These are phyloP conservation scores for Brachypterus glaber DNA, from an alignment of 2,888 invertebrate genomes.

Conservation along the genomic window DNA sequence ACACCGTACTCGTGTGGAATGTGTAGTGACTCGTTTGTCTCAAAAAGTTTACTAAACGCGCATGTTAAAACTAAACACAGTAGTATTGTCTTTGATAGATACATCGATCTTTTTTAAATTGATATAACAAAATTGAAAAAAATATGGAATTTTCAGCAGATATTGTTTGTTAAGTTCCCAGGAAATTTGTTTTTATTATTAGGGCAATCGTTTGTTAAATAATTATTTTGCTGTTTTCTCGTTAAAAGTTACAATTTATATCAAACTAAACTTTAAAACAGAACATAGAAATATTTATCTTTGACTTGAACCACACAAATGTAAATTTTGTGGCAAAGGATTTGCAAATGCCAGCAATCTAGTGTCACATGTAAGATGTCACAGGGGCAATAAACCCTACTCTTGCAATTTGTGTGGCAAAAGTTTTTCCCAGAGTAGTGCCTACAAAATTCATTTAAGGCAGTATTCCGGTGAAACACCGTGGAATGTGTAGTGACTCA, in stretches of 20 bases:
- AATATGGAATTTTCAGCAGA: too few relatives aligned
- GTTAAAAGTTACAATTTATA: too few relatives aligned
- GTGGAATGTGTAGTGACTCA: conserved; percentile 24
- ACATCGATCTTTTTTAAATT: too few relatives aligned
- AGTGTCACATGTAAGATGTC: conserved; percentile 43
- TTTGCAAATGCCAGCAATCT: conserved; percentile 26
- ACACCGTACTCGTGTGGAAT: conserved; percentile 41
- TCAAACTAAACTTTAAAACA: too few relatives aligned
- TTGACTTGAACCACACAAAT: conserved; percentile 36
- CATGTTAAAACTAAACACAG: conserved; percentile 34
- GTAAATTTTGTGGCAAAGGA: conserved; percentile 36
- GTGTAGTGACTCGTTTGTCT: conserved; percentile 29
- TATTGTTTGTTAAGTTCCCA: too few relatives aligned
- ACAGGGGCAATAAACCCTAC: conserved; percentile 40
- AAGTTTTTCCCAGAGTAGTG: conserved; percentile 28
- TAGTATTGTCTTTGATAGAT: conserved; percentile 4
- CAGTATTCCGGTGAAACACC: conserved; percentile 39
- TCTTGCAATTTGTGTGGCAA: conserved; percentile 35
- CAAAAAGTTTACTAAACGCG: conserved; percentile 26
- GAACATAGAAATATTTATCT: conserved; percentile 37
- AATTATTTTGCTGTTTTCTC: too few relatives aligned
- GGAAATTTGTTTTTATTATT: too few relatives aligned
- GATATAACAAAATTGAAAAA: too few relatives aligned
- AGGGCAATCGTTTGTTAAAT: too few relatives aligned
- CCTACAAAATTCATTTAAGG: conserved; percentile 27